Conservation (phyloP, 2,888 invertebrate species). For the Conops quadrifasciatus region DNA sequence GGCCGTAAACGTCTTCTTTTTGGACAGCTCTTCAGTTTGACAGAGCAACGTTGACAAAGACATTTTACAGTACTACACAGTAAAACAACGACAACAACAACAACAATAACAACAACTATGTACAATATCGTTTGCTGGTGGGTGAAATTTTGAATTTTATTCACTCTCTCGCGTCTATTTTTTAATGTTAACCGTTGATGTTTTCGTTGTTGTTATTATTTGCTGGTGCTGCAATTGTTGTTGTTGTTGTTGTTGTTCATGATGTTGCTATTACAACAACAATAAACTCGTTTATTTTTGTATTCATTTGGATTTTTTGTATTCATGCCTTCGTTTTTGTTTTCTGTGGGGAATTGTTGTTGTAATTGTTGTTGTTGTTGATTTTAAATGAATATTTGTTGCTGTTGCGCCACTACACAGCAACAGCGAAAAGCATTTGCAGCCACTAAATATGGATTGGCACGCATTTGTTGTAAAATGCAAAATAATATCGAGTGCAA, state of each 20-base stretch:
- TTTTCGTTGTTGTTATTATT: conserved; percentile 6
- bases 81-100: too few relatives aligned
- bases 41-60: too few relatives aligned
- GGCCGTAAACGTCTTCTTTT: too few relatives aligned
- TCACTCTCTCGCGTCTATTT: too few relatives aligned
- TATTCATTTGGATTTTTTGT: neutral
- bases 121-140: too few relatives aligned
- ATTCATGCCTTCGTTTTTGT: neutral
- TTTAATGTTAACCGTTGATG: neutral
- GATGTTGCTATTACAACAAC: neutral
- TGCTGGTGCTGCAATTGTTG: neutral
- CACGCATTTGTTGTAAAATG: conserved; percentile 66
- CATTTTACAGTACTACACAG: too few relatives aligned
- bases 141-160: too few relatives aligned
- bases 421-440: conserved; percentile 9
- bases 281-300: neutral
- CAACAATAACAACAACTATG: too few relatives aligned
- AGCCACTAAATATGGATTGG: conserved; percentile 62
- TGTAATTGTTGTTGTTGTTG: neutral
- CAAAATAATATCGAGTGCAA: conserved; percentile 51
- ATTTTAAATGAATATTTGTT: neutral
- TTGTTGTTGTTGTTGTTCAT: conserved; percentile 14
- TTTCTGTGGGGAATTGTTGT: too few relatives aligned
- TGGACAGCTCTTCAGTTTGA: too few relatives aligned
- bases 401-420: too few relatives aligned